A percentile compares a stretch with the other conserved stretches of the same genome.
Conservation (phyloP, 1,140 invertebrate species). For the Stegodyphus dumicola region DNA sequence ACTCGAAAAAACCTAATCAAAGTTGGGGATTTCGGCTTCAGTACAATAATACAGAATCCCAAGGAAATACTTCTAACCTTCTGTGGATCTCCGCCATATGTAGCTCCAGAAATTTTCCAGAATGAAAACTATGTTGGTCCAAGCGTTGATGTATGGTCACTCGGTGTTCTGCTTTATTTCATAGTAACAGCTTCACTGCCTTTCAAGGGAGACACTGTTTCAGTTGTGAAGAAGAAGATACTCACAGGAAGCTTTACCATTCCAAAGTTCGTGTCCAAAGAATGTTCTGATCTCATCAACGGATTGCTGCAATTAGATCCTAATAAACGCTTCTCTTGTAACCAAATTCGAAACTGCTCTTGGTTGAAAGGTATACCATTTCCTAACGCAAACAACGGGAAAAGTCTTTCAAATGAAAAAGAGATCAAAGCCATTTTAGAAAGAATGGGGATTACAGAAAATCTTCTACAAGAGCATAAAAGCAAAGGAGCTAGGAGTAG, state of each 20-base stretch:
- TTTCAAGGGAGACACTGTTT: conserved; percentile 75
- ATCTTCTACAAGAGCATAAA: conserved; percentile 70
- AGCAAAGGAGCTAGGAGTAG: conserved; percentile 71
- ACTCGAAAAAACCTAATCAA: conserved; percentile 77
- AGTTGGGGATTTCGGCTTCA: conserved; percentile 87
- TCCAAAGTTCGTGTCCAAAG: conserved; percentile 68
- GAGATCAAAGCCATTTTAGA: conserved; percentile 68
- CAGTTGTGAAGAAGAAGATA: conserved; percentile 76
- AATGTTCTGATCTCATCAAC: conserved; percentile 67
- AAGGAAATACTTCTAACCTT: conserved; percentile 81
- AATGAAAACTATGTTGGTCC: conserved; percentile 80
- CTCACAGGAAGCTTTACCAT: conserved; percentile 74
- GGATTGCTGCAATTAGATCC: conserved; percentile 70
- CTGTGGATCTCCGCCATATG: conserved; percentile 89
- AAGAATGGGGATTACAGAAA: conserved; percentile 72
- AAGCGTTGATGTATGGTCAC: conserved; percentile 85
- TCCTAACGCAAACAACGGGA: conserved; percentile 62
- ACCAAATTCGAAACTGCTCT: conserved; percentile 70
- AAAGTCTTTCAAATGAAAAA: conserved; percentile 65
- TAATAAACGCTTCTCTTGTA: conserved; percentile 70
- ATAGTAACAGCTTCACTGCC: conserved; percentile 83
- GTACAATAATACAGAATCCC: conserved; percentile 70
- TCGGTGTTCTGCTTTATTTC: conserved; percentile 84
- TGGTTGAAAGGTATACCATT: conserved; percentile 71
- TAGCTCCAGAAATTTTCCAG: conserved; percentile 84